Evolutionary conservation across 2,888 invertebrate species (phyloP), one percentile per base, ranked within the genome.

Genomic region (Drepanosiphum platanoidis): DNA sequence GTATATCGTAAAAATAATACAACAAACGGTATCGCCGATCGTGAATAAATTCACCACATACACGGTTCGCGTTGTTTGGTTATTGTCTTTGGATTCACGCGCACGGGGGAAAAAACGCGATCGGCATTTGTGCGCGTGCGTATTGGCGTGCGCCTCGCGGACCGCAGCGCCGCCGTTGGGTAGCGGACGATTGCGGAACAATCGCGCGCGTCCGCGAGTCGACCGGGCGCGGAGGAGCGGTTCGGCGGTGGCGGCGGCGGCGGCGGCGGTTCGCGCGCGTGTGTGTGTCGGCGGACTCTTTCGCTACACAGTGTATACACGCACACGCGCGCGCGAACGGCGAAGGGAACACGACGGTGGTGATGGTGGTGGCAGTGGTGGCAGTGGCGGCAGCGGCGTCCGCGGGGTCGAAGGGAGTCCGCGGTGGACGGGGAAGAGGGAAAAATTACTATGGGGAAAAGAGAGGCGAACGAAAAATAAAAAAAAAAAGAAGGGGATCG

Each of bases 111-210:
- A n/a, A 52, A 77, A 75, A 84, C 77, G 84, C 84, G 84, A 84
- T 84, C 77, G 84, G 84, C 84, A 22, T 84, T 84, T 84, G 75
- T 77, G 75, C 84, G 84, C 77, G n/a, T 84, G 84, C 84, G 84
- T 68, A 46, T 46, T 75, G 46, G 83, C n/a, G n/a, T n/a, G n/a
- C n/a, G n/a, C n/a, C n/a, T 46, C 13, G 30, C 32, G 32, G 61
- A 58, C 34, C 72, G 46, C 75, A 75, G 75, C 83, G 83, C 83
- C 83, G 27, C 75, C 30, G 66, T 83, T 36, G 52, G 52, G 1
- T 27, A 30, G 83, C 27, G 83, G 83, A 68, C 64, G 32, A 83
- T 70, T 58, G 8, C 52, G 52, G 36, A 81, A 81, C 70, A 11
- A 81, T 1, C n/a, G 58, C 64, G 61, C 78, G 78, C 78, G 64